Evolutionary conservation across 2,888 invertebrate genomes (phyloP).

Genomic region (Heterodera filipjevi): DNA sequence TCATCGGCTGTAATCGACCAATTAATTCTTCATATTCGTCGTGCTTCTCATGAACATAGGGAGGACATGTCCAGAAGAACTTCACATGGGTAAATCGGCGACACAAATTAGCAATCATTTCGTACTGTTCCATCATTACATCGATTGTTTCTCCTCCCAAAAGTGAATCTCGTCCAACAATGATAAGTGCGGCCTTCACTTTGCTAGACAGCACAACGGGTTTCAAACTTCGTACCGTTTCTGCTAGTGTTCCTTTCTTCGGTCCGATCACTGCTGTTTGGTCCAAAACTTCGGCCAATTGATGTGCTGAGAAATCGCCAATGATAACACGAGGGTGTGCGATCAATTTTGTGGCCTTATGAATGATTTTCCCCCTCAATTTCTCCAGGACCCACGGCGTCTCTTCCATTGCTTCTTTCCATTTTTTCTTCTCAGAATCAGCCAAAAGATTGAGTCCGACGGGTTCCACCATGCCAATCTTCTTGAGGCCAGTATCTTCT

Average conservation of each 20-base stretch:
- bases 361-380: neutral
- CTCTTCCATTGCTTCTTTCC: neutral
- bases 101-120: neutral
- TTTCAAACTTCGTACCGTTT: neutral
- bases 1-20: neutral
- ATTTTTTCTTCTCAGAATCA: constrained; percentile 3
- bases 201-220: neutral
- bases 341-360: neutral
- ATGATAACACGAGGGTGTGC: neutral
- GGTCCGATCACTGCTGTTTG: neutral
- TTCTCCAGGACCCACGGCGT: constrained; percentile 6
- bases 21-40: constrained; percentile 17
- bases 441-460: neutral
- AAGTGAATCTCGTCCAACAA: constrained; percentile 16
- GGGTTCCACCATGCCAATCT: neutral
- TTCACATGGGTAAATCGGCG: neutral
- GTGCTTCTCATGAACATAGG: neutral
- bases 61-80: neutral
- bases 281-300: neutral
- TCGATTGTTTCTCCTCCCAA: constrained; percentile 15
- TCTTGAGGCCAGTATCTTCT: neutral
- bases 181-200: constrained; percentile 14
- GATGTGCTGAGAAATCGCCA: constrained; percentile 10
- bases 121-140: constrained; percentile 6
- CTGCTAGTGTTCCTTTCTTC: neutral